phyloP scores from a whole-genome alignment of 2,888 invertebrate species.

The Parnassius orleans region DNA sequence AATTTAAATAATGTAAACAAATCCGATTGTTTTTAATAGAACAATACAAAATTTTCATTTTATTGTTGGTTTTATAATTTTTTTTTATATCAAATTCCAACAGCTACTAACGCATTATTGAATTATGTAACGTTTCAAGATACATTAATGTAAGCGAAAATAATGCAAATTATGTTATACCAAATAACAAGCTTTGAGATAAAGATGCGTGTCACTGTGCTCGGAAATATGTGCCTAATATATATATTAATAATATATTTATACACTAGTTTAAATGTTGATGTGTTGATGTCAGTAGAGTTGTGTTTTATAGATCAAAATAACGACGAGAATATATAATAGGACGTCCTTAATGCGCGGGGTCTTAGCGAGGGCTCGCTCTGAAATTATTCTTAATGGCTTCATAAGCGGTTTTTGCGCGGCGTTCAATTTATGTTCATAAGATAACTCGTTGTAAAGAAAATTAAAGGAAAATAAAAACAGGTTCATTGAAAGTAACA shows the following conservation, averaged over 20 bases:
- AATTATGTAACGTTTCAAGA: too few species aligned
- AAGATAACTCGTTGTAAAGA: constrained; percentile 48
- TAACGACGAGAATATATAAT: constrained; percentile 46
- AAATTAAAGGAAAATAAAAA: constrained; percentile 49
- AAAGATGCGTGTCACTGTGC: constrained; percentile 32
- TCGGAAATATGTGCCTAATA: constrained; percentile 30
- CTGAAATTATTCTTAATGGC: constrained; percentile 49
- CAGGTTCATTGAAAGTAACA: not conserved
- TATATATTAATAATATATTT: too few species aligned
- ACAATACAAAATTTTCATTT: too few species aligned
- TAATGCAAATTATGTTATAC: constrained; percentile 23
- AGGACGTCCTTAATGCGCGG: constrained; percentile 40
- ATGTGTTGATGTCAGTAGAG: not conserved
- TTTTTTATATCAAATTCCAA: too few species aligned
- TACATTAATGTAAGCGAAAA: not conserved
- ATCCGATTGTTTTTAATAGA: too few species aligned
- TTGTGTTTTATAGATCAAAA: constrained; percentile 39
- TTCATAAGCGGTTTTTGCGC: constrained; percentile 54
- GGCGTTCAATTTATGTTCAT: constrained; percentile 54
- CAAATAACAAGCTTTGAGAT: constrained; percentile 31
- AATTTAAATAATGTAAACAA: too few species aligned
- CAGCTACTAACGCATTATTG: too few species aligned
- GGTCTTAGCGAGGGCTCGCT: constrained; percentile 43
- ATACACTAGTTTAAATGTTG: not conserved
- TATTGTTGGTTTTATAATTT: too few species aligned